phyloP scores from a whole-genome alignment of 2,888 invertebrate genomes.

The Melinopterus prodromus region DNA sequence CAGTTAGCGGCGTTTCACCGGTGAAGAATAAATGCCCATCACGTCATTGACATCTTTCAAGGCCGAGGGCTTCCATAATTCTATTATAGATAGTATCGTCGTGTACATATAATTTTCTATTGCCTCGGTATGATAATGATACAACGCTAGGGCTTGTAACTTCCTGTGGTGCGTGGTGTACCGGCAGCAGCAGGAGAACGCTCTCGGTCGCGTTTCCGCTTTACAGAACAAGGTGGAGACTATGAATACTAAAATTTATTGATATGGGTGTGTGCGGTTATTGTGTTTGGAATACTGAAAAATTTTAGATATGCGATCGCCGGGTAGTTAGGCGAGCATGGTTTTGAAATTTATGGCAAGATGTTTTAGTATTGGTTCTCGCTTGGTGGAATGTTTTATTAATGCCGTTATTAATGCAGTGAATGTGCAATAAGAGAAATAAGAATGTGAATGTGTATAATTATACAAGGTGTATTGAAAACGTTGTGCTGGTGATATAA shows the following conservation, averaged over 20 bases:
- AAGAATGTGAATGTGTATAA: too few species aligned
- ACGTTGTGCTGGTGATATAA: too few species aligned
- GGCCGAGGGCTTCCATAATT: constrained; percentile 4
- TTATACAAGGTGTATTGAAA: too few species aligned
- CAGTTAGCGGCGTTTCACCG: background rate
- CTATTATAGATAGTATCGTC: background rate
- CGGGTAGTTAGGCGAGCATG: too few species aligned
- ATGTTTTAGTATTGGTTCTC: too few species aligned
- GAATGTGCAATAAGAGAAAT: too few species aligned
- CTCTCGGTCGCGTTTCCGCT: background rate
- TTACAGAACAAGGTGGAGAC: background rate
- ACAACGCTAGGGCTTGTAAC: background rate
- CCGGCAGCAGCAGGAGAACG: background rate
- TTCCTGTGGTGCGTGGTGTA: background rate
- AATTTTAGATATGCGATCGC: background rate
- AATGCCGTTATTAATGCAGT: too few species aligned
- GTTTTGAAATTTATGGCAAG: too few species aligned
- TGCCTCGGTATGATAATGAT: background rate
- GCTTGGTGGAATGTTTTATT: too few species aligned
- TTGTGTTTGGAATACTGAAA: background rate
- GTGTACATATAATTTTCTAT: background rate
- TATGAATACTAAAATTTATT: background rate
- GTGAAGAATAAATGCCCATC: background rate
- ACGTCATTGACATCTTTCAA: background rate
- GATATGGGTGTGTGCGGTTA: background rate